Evolutionary conservation across 2,888 invertebrate species (phyloP).

Genomic region (Trichacis sp.): DNA sequence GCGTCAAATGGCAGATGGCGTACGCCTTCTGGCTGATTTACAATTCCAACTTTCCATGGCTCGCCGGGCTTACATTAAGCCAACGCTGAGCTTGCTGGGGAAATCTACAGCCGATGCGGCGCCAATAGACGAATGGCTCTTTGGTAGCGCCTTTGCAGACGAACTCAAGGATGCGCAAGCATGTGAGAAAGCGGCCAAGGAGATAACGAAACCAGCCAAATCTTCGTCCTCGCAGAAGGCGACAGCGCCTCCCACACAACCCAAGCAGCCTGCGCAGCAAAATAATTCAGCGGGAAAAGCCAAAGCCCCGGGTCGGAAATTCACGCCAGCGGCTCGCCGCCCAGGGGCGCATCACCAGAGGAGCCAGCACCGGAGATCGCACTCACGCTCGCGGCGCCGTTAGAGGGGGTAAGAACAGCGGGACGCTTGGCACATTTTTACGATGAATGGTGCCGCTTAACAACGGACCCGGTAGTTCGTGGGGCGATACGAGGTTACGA

Average conservation of each 20-base stretch:
- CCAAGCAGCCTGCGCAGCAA: neutral
- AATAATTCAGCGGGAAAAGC: constrained; percentile 10
- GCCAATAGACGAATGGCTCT: constrained; percentile 16
- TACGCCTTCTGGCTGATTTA: constrained; percentile 12
- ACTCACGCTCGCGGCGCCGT: constrained; percentile 3
- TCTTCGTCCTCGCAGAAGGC: neutral
- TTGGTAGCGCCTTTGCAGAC: constrained; percentile 16
- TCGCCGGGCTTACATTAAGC: constrained; percentile 18
- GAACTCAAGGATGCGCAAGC: constrained; percentile 14
- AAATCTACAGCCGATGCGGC: constrained; percentile 13
- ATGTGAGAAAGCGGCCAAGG: constrained; percentile 5
- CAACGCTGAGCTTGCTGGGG: constrained; percentile 13
- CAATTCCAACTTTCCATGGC: constrained; percentile 15
- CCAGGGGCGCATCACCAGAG: constrained; percentile 11
- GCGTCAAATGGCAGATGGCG: constrained; percentile 9
- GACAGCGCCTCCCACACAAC: no score
- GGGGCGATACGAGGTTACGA: constrained; percentile 6
- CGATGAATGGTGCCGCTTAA: neutral
- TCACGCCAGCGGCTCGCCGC: constrained; percentile 4
- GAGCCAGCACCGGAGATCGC: constrained; percentile 2
- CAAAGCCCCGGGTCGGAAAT: constrained; percentile 7
- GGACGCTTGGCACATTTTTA: constrained; percentile 3
- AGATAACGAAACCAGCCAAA: neutral
- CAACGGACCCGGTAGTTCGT: constrained; percentile 3
- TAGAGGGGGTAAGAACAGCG: constrained; percentile 10